Conservation (phyloP, 2,888 invertebrate species). For the Lasioglossum villosulum region DNA sequence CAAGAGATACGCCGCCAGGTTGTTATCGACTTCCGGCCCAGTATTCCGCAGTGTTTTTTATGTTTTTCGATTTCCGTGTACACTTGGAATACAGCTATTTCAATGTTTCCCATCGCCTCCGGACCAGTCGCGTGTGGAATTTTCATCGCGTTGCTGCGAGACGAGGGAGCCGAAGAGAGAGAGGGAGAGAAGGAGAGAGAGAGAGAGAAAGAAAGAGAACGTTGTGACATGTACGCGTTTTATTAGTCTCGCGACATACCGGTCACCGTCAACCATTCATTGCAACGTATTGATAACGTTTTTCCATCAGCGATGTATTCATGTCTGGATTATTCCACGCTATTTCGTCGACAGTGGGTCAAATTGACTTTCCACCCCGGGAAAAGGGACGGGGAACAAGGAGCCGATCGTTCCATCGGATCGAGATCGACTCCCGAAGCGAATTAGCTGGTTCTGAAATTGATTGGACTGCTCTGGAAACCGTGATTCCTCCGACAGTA, state of each 20-base stretch:
- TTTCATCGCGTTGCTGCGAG: slow-evolving; percentile 16
- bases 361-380: slow-evolving; percentile 44
- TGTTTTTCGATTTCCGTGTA: slow-evolving; percentile 47
- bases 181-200: background rate
- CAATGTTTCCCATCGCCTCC: slow-evolving; percentile 22
- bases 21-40: background rate
- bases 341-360: slow-evolving; percentile 32
- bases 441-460: background rate
- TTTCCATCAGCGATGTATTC: slow-evolving; percentile 47
- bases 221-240: slow-evolving; percentile 23
- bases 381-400: background rate
- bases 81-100: slow-evolving; percentile 44
- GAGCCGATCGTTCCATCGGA: background rate
- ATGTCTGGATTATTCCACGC: slow-evolving; percentile 51
- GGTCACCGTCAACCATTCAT: slow-evolving; percentile 40
- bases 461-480: background rate
- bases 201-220: background rate
- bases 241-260: slow-evolving; percentile 31
- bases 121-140: slow-evolving; percentile 19
- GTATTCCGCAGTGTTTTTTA: background rate
- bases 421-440: background rate
- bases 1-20: background rate
- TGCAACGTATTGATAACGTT: slow-evolving; percentile 55
- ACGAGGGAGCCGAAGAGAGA: background rate
- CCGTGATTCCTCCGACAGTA: background rate